Evolutionary conservation across 2,888 invertebrate species (phyloP), one percentile per base, ranked within the genome.

Genomic region (Perdita meconis): DNA sequence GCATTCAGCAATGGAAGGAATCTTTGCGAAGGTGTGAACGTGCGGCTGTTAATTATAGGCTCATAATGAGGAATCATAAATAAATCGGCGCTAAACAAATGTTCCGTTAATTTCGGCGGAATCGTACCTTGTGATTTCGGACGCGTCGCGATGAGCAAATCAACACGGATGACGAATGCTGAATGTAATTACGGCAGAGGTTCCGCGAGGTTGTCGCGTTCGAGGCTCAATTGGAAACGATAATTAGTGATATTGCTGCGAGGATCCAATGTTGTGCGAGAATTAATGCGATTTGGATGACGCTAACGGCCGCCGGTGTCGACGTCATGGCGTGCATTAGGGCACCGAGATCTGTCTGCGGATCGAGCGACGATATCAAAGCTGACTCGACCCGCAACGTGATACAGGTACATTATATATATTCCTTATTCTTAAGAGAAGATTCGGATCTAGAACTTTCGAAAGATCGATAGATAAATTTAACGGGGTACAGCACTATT

Each of bases 291-390:
- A 71, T 66, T 82, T 56, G 80, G 65, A 82, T 82, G 82, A 82
- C 82, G 83, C 36, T 80, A 61, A 75, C 80, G 74, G 51, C 71
- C 40, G 56, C 51, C 19, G 57, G 77, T 40, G 64, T 67, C 67
- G 74, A 78, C 75, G 78, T 76, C 64, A 92, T 92, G 92, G 95
- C 95, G 87, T 96, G 96, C 90, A 95, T 96, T 86, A 93, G 95
- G 90, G 94, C 93, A 69, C 95, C 96, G 56, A 94, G 95, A 84
- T 94, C 95, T 82, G 94, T 95, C 89, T 96, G 96, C 93, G 96
- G 96, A 87, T 96, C 96, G 84, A 95, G 95, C 81, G 96, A 97
- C 93, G 96, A 96, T 93, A 95, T 96, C 92, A 95, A 90, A 80
- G 84, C 88, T 63, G 91, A 91, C 72, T 89, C 91, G 10, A 91